Evolutionary conservation across 2,113 vertebrate genomes (phyloP).

Genomic region (Pongo abelii): DNA sequence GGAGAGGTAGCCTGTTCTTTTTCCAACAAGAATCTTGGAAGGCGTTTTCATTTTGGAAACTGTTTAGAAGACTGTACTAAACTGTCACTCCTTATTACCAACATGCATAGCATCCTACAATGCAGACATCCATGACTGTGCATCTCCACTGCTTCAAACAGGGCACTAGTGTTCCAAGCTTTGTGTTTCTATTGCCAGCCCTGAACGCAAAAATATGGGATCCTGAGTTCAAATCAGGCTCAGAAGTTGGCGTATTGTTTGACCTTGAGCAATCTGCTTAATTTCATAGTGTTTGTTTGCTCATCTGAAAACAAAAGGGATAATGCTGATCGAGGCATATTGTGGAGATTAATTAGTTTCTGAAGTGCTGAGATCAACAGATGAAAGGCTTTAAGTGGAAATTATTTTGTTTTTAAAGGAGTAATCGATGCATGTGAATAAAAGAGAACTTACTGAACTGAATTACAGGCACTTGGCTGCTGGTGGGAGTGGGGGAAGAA

Average conservation of each 20-base stretch:
- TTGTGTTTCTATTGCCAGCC: too few species aligned
- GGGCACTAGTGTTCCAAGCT: accelerated
- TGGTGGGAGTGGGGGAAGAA: background rate
- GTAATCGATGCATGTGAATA: slow-evolving; percentile 57
- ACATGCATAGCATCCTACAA: accelerated
- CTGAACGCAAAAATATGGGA: background rate
- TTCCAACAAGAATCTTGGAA: background rate
- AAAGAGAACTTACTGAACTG: slow-evolving; percentile 50
- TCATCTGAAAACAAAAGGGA: slow-evolving; percentile 61
- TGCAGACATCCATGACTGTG: accelerated
- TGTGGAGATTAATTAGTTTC: slow-evolving; percentile 76
- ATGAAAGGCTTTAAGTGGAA: slow-evolving; percentile 74
- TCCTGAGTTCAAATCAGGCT: slow-evolving; percentile 60
- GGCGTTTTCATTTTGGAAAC: background rate
- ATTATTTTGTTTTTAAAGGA: slow-evolving; percentile 74
- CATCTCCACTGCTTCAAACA: background rate
- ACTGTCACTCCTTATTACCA: too few species aligned
- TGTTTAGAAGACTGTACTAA: background rate
- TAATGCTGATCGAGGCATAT: slow-evolving; percentile 63
- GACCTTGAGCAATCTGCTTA: slow-evolving; percentile 71
- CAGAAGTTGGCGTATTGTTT: background rate
- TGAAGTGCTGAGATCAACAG: slow-evolving; percentile 78
- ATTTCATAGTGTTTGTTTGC: slow-evolving; percentile 58
- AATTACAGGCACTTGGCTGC: slow-evolving; percentile 29
- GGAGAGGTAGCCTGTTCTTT: background rate